Evolutionary conservation across 1,140 invertebrate species (phyloP), one percentile per base, ranked within the genome.

Genomic region (Aphidius ervi): DNA sequence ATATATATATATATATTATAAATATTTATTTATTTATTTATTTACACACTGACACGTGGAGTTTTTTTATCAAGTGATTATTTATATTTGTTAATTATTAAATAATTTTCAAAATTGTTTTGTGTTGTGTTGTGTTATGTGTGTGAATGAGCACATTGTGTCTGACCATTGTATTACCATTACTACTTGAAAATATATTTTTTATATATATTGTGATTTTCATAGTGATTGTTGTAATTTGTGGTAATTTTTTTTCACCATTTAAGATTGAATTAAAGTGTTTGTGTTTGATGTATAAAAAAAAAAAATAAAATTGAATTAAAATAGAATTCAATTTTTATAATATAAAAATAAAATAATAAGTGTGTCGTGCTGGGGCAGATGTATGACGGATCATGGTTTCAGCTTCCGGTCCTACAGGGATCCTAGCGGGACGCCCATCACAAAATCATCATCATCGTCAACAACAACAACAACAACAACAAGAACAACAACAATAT

Each of bases 371-470:
- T 68, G 67, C 47, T 59, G 68, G 70, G 67, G 70, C 74, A 74
- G 70, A 77, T 79, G 77, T 73, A 72, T 77, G 74, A 76, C 72
- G 70, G 70, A 78, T 73, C 77, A 79, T 78, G 78, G 76, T 78
- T 70, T 74, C 78, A 72, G 76, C 72, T 75, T 76, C 77, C 71
- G 78, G 74, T 68, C 77, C 77, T 67, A 75, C 74, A 74, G 78
- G 78, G 77, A 77, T 78, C 77, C 75, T 80, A 78, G 77, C 74
- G 75, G 78, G 75, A 77, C 77, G 77, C 72, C 75, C 74, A 71
- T 73, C 74, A 66, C 73, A 67, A 68, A 67, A 68, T 65, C 70
- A 67, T 63, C 67, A 68, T 63, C 59, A 65, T 56, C 61, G 59
- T 61, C 55, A 56, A 57, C 65, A 68, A 16, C 52, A 68, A 61